Conservation (phyloP, 2,888 invertebrate species). For the Cotesia congregata region DNA sequence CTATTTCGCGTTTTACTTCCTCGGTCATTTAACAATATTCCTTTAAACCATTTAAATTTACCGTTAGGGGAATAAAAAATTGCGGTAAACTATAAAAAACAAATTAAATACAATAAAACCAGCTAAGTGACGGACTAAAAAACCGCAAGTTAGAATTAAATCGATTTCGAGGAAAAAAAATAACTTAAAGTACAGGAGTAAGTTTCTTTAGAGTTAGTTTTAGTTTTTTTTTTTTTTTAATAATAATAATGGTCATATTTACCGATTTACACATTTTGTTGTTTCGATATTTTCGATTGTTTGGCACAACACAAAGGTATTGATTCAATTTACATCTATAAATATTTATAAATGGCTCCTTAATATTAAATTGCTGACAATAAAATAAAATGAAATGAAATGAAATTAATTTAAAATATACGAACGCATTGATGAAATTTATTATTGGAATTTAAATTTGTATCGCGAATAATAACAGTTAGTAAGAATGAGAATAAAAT, state of each 20-base stretch:
- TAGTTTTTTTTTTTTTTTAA: not conserved
- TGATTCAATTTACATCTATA: not conserved
- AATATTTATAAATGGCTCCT: not conserved
- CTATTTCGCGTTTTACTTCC: not conserved
- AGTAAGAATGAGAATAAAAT: not conserved
- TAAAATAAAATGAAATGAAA: conserved; percentile 9
- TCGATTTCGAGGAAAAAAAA: conserved; percentile 22
- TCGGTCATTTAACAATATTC: not conserved
- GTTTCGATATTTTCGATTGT: not conserved
- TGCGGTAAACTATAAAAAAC: not conserved
- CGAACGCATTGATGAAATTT: not conserved
- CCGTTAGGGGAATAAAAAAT: not conserved
- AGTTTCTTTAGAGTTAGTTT: not conserved
- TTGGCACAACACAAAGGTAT: not conserved
- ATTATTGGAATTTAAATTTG: not conserved
- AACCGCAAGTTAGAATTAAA: conserved; percentile 9
- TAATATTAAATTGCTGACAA: not conserved
- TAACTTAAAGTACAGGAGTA: not conserved
- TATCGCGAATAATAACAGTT: not conserved
- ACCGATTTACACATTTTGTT: not conserved
- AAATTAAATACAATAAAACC: not conserved
- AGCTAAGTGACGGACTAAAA: not conserved
- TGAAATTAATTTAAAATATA: not conserved
- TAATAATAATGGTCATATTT: not conserved
- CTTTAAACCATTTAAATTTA: not conserved